Evolutionary conservation across 2,113 vertebrate species (phyloP).

Genomic region (Apodemus speciosus): DNA sequence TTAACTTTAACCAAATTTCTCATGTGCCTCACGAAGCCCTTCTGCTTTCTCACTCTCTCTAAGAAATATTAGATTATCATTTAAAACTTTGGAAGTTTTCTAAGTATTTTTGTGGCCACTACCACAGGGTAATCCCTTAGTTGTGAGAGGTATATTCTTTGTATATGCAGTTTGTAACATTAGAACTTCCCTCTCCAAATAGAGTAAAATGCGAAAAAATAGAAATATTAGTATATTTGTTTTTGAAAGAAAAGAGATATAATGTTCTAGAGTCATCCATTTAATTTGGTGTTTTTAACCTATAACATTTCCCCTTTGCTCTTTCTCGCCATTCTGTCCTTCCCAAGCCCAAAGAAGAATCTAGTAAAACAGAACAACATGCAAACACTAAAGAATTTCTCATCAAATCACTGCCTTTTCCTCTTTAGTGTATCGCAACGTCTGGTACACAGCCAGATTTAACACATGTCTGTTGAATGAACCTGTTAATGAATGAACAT

Average conservation of each 20-base stretch:
- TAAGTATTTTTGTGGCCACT: constrained; percentile 9
- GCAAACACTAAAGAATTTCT: neutral
- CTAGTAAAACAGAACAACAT: neutral
- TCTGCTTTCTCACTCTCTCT: neutral
- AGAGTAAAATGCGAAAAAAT: constrained; percentile 12
- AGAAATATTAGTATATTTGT: neutral
- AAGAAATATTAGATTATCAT: constrained; percentile 32
- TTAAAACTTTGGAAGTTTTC: constrained; percentile 38
- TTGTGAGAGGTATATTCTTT: neutral
- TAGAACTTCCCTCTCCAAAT: neutral
- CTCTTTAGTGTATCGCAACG: neutral
- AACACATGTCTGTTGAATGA: constrained; percentile 14
- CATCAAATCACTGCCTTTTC: neutral
- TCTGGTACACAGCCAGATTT: neutral
- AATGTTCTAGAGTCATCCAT: neutral
- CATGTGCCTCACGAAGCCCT: neutral
- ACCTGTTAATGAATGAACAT: neutral
- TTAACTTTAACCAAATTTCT: constrained; percentile 54
- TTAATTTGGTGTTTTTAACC: constrained; percentile 35
- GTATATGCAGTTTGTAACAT: neutral
- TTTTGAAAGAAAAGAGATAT: neutral
- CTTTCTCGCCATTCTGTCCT: neutral
- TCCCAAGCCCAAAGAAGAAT: constrained; percentile 18
- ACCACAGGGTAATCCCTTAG: neutral
- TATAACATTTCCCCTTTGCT: constrained; percentile 1